Base-by-base conservation (phyloP, 53 echinoderm and acorn worm genomes). In the Holothuria scabra region DNA sequence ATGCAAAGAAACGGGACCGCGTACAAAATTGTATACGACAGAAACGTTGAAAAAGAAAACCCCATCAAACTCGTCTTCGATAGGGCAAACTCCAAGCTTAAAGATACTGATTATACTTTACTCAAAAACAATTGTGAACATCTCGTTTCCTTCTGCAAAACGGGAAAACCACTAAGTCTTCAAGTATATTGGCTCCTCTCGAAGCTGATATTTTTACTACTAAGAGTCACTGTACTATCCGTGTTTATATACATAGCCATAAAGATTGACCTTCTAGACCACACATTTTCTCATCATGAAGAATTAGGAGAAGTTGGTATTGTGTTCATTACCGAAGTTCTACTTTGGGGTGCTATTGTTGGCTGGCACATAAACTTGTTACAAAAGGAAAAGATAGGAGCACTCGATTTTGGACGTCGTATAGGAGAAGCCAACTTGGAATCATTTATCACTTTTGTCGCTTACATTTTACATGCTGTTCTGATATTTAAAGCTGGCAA, bases 41-140 rank as follows among this genome's bases (percentile, higher is more conserved):
- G 52, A 3, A 14, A 59, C 2, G 52, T 78, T 21, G 78, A 56
- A 28, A 28, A 21, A 14, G 56, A 56, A 23, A 78, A 78, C 78
- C 78, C 78, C 20, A 6, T 78, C 0, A 57, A 78, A 2, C 78
- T 78, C 4, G 58, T 78, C 29, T 57, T 78, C 32, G 78, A 78
- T 78, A 55, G 78, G 14, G 78, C 78, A 26, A 58, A 25, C 21
- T 78, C 78, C 5, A 56, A 52, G 32, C 78, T 78, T 16, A 23
- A 33, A 21, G 78, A 78, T 6, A 19, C 20, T 13, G 52, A 78
- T 30, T 78, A 56, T 20, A 14, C 19, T 31, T 0, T 56, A 9
- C 31, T 78, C 19, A 52, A 19, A 28, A 78, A 78, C 29, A 58
- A 78, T 58, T 78, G 78, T 57, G 78, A 78, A 58, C 78, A 78